Evolutionary conservation across 2,797 vertebrate genomes (phyloP).

Genomic region (Leptoclinus maculatus): DNA sequence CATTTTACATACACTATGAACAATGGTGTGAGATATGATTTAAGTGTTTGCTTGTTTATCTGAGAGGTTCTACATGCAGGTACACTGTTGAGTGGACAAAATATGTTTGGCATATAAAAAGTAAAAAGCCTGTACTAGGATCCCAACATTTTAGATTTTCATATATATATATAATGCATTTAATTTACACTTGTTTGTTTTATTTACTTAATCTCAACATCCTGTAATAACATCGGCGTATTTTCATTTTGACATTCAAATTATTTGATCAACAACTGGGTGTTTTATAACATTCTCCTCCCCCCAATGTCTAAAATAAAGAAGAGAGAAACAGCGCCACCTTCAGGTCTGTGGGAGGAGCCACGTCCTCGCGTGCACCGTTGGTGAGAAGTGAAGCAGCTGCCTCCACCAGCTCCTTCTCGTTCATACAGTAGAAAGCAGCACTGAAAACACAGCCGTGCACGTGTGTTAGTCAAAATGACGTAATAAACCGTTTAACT

Average conservation of each 20-base stretch:
- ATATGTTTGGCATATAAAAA: background rate
- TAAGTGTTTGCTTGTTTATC: background rate
- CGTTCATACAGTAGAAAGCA: slow-evolving; percentile 82
- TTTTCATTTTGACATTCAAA: background rate
- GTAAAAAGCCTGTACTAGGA: background rate
- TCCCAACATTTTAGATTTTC: background rate
- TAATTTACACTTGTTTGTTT: background rate
- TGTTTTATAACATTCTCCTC: background rate
- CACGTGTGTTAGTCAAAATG: fast-evolving
- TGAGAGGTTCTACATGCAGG: background rate
- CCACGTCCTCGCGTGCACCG: background rate
- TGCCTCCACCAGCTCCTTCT: slow-evolving; percentile 77
- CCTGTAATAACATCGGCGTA: background rate
- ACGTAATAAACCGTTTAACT: fast-evolving
- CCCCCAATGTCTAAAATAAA: background rate
- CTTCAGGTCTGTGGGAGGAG: slow-evolving; percentile 22
- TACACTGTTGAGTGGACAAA: background rate
- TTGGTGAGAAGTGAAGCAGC: slow-evolving; percentile 50
- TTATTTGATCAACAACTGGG: background rate
- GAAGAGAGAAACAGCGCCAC: slow-evolving; percentile 39
- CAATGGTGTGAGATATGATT: background rate
- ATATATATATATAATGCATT: background rate
- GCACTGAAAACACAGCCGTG: slow-evolving; percentile 41
- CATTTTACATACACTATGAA: background rate
- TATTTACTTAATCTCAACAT: background rate